Evolutionary conservation across 2,888 invertebrate genomes (phyloP).

Genomic region (Volucella zonaria): DNA sequence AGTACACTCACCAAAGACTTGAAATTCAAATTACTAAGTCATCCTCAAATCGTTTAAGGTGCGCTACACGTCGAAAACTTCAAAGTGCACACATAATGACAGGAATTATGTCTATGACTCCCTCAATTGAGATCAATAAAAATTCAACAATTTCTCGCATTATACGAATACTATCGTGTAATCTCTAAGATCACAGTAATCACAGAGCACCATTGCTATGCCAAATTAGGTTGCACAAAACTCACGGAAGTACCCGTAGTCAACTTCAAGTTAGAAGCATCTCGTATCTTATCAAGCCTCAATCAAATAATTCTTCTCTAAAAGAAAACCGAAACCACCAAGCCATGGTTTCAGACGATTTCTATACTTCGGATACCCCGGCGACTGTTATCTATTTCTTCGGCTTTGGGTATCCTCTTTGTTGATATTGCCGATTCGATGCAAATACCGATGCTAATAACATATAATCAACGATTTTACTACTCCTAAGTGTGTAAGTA

Average conservation of each 20-base stretch:
- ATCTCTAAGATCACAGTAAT: conserved; percentile 14
- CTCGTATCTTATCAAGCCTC: conserved; percentile 35
- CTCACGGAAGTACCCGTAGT: conserved; percentile 25
- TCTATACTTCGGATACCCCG: conserved; percentile 10
- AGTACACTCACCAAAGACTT: too few species aligned
- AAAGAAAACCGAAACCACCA: conserved; percentile 56
- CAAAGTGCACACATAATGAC: conserved; percentile 47
- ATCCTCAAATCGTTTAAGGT: too few species aligned
- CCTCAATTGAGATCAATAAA: conserved; percentile 13
- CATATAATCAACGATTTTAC: conserved; percentile 12
- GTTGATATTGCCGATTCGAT: conserved; percentile 21
- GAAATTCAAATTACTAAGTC: too few species aligned
- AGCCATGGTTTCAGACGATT: conserved; percentile 46
- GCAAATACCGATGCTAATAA: not conserved
- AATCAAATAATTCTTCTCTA: not conserved
- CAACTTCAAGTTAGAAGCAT: not conserved
- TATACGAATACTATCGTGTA: conserved; percentile 21
- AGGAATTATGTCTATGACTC: conserved; percentile 30
- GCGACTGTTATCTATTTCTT: conserved; percentile 38
- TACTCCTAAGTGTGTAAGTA: not conserved
- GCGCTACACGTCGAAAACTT: not conserved
- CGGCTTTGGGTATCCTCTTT: conserved; percentile 25
- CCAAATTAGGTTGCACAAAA: not conserved
- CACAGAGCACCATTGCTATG: conserved; percentile 1
- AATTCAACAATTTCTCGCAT: not conserved